Evolutionary conservation across 2,888 invertebrate genomes (phyloP), one percentile per base, ranked within the genome.

Genomic region (Euplexia lucipara): DNA sequence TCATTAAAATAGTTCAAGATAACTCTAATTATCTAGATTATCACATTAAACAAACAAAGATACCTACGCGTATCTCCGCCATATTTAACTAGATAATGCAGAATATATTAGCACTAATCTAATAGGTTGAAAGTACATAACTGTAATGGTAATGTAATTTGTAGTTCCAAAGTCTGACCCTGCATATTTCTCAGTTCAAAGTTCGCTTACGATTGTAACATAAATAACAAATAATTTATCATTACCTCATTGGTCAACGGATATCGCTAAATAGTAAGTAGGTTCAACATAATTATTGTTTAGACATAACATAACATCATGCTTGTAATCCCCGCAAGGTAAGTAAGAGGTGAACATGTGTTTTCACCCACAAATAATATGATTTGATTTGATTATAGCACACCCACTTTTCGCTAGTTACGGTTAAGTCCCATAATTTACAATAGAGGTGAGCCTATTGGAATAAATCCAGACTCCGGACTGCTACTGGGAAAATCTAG

Each of bases 101-200:
- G 7, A 45, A 30, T 35, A 34, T 47, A 67, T 54, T 35, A 10
- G 9, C 32, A n/a, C n/a, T 47, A 14, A 34, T 22, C n/a, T 47
- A 14, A 34, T 22, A 57, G 9, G 26, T 70, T 30, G 16, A 48
- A 37, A 41, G n/a, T 37, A 48, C 22, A 47, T 39, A 18, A 26
- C 30, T 37, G 48, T 8, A 49, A 35, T 45, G n/a, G 37, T 54
- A n/a, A 49, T 47, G 62, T 47, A 9, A 64, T 71, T 72, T 39
- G 37, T 39, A 42, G 35, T 56, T 41, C 41, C 45, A 73, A 64
- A 56, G 22, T 65, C 42, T 73, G 14, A n/a, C 54, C n/a, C 37
- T 57, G 49, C 39, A 69, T 41, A 52, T 37, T 47, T 70, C 30
- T 9, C 16, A 37, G 69, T 41, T 48, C 51, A 70, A 56, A 66